Conservation (phyloP, 2,888 invertebrate genomes). For the Pseudanteris insignis region DNA sequence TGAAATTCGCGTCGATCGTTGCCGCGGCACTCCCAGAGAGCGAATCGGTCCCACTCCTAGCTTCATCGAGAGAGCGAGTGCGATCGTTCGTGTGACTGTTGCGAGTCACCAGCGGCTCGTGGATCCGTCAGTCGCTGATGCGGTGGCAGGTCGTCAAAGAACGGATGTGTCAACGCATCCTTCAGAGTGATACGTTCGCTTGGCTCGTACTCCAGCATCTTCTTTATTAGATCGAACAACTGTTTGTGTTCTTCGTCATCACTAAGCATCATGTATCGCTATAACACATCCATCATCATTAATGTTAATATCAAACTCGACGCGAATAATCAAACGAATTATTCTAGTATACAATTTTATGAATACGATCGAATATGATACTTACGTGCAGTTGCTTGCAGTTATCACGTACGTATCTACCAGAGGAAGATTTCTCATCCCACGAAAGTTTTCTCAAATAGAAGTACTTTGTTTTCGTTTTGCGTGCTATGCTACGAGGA, state of each 20-base stretch:
- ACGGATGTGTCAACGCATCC: slow-evolving; percentile 91
- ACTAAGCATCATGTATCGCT: slow-evolving; percentile 87
- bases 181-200: slow-evolving; percentile 85
- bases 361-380: slow-evolving; percentile 47
- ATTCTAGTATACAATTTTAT: too few species aligned
- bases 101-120: slow-evolving; percentile 67
- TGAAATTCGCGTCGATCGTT: slow-evolving; percentile 36
- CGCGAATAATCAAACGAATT: too few species aligned
- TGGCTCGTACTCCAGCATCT: slow-evolving; percentile 98
- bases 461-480: slow-evolving; percentile 97
- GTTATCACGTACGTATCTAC: slow-evolving; percentile 96
- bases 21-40: slow-evolving; percentile 54
- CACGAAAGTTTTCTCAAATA: slow-evolving; percentile 97
- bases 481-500: slow-evolving; percentile 90
- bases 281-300: too few species aligned
- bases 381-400: slow-evolving; percentile 94
- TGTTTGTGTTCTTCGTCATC: slow-evolving; percentile 91
- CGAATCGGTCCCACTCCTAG: slow-evolving; percentile 63
- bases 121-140: slow-evolving; percentile 77
- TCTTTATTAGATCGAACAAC: slow-evolving; percentile 92
- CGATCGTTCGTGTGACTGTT: slow-evolving; percentile 73
- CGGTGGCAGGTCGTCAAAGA: slow-evolving; percentile 86
- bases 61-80: slow-evolving; percentile 80
- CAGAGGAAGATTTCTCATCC: slow-evolving; percentile 96
- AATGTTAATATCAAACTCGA: too few species aligned